Evolutionary conservation across 2,888 invertebrate species (phyloP).

Genomic region (Nysson spinosus): DNA sequence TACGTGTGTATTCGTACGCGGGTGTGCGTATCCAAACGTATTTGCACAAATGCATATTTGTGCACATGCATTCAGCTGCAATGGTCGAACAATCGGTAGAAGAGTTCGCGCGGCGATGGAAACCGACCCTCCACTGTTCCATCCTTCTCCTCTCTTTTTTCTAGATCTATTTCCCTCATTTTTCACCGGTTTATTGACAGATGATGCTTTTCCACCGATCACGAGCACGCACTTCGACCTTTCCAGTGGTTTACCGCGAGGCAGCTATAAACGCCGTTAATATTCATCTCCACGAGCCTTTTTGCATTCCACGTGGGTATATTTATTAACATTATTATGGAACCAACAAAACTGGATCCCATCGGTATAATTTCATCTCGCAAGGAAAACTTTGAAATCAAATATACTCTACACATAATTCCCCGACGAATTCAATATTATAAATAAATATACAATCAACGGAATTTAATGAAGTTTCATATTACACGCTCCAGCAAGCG

Average conservation of each 20-base stretch:
- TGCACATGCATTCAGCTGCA: not conserved
- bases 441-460: too few species aligned
- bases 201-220: conserved; percentile 61
- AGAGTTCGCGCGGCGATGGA: conserved; percentile 30
- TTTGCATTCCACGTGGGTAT: conserved; percentile 11
- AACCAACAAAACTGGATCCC: not conserved
- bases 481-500: too few species aligned
- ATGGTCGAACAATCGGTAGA: conserved; percentile 15
- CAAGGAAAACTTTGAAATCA: too few species aligned
- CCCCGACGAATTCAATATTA: not conserved
- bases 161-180: conserved; percentile 26
- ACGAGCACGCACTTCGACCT: conserved; percentile 49
- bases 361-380: too few species aligned
- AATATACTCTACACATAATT: too few species aligned
- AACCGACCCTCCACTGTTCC: too few species aligned
- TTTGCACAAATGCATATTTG: not conserved
- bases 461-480: too few species aligned
- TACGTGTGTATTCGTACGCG: not conserved
- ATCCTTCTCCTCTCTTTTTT: conserved; percentile 6
- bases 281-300: conserved; percentile 36
- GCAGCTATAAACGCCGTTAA: conserved; percentile 48
- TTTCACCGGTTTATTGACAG: conserved; percentile 64
- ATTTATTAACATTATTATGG: conserved; percentile 14
- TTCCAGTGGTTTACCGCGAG: conserved; percentile 50
- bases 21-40: not conserved